A percentile compares a stretch with the other conserved stretches of the same genome.
Evolutionary conservation across 2,888 invertebrate genomes (phyloP).

Genomic region (Girardia tigrina): DNA sequence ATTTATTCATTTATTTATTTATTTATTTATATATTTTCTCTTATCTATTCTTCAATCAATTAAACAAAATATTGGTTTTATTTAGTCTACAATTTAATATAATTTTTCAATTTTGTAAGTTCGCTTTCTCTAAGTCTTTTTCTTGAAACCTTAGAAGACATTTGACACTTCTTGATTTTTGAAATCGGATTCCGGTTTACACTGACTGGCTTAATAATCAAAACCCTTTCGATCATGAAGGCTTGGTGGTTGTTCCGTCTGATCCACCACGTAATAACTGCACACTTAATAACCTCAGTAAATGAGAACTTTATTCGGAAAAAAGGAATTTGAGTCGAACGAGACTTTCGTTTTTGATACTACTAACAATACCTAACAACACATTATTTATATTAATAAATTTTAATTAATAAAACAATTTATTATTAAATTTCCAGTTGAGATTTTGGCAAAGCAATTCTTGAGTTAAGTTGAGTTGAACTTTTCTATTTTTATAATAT

Average conservation of each 20-base stretch:
- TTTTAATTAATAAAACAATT: no score
- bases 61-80: background rate
- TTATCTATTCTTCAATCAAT: background rate
- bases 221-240: background rate
- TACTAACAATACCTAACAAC: no score
- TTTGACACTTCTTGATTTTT: background rate
- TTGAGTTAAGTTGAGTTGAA: no score
- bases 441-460: no score
- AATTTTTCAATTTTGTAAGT: background rate
- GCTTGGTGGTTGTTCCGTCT: background rate
- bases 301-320: no score
- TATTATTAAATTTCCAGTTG: no score
- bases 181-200: background rate
- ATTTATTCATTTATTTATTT: background rate
- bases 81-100: background rate
- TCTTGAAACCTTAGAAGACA: background rate
- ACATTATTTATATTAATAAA: no score
- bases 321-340: no score
- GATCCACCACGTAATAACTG: background rate
- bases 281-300: no score
- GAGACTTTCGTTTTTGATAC: no score
- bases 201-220: background rate
- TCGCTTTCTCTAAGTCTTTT: background rate
- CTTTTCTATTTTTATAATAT: no score
- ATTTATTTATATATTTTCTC: background rate